Base-by-base conservation (phyloP, 2,888 invertebrate genomes). In the Acanthosepion lycidas region DNA sequence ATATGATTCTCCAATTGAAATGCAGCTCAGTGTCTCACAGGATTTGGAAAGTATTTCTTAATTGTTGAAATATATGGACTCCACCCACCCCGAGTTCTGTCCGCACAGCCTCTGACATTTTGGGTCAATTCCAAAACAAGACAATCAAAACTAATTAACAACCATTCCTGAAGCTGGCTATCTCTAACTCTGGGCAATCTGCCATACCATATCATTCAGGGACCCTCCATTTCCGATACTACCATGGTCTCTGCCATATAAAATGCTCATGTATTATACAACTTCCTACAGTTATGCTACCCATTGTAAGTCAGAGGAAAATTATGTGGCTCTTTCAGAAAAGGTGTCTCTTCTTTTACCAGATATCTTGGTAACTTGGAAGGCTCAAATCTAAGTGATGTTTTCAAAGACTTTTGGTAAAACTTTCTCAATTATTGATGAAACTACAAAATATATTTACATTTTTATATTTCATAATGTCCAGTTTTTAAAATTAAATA, bases 1-100 rank as follows among this genome's bases (percentile, higher is more conserved):
- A 78, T 78, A 33, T 78, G 78, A n/a, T 78, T 78, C n/a, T n/a
- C 78, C 78, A 78, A 78, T 78, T n/a, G n/a, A n/a, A 78, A 78
- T 78, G 78, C 78, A n/a, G n/a, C n/a, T 78, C 78, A n/a, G n/a
- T 78, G 78, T 78, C 78, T n/a, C 78, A 78, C n/a, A 78, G 78
- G 78, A 78, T 78, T 78, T 78, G 78, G 78, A 78, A 78, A 78
- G 78, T 78, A 78, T 78, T 78, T n/a, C 78, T 78, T 78, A 78
- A 78, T 78, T 78, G 78, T 78, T 78, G 78, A 78, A 78, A 78
- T 78, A 78, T 78, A 78, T n/a, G 78, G 78, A 78, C 78, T n/a
- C 78, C n/a, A n/a, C 78, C 78, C 78, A 33, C 78, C 78, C 78
- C 12, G 4, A 33, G n/a, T n/a, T 78, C 78, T 78, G 78, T 78